Evolutionary conservation across 1,140 invertebrate species (phyloP).

Genomic region (Oreohelix idahoensis): DNA sequence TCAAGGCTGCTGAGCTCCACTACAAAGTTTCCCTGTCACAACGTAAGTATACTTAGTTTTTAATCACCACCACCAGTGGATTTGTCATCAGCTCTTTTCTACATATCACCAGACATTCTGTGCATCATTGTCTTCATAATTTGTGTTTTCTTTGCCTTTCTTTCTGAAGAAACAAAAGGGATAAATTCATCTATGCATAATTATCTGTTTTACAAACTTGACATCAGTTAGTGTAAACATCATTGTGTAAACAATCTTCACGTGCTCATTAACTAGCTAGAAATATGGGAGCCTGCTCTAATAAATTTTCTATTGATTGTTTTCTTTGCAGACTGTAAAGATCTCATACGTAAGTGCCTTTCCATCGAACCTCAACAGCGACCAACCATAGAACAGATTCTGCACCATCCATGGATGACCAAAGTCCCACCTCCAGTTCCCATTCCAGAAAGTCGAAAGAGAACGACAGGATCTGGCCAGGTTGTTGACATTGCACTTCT

Average conservation of each 20-base stretch:
- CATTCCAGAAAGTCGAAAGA: conserved; percentile 40
- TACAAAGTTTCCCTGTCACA: conserved; percentile 74
- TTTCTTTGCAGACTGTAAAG: conserved; percentile 76
- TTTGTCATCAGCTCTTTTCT: no score
- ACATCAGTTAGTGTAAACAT: no score
- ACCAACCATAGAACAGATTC: conserved; percentile 77
- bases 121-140: no score
- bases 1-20: conserved; percentile 75
- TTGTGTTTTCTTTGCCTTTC: no score
- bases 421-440: conserved; percentile 48
- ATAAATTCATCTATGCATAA: no score
- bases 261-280: no score
- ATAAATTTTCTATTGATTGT: background rate
- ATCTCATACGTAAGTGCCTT: conserved; percentile 78
- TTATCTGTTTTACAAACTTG: no score
- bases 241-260: no score
- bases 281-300: no score
- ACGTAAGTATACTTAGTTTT: conserved; percentile 62
- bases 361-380: conserved; percentile 75
- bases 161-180: no score
- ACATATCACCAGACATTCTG: no score
- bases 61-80: no score
- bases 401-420: conserved; percentile 77
- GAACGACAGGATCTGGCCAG: conserved; percentile 47
- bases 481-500: conserved; percentile 55